Evolutionary conservation across 1,140 invertebrate genomes (phyloP).

Genomic region (Bombus terrestris): DNA sequence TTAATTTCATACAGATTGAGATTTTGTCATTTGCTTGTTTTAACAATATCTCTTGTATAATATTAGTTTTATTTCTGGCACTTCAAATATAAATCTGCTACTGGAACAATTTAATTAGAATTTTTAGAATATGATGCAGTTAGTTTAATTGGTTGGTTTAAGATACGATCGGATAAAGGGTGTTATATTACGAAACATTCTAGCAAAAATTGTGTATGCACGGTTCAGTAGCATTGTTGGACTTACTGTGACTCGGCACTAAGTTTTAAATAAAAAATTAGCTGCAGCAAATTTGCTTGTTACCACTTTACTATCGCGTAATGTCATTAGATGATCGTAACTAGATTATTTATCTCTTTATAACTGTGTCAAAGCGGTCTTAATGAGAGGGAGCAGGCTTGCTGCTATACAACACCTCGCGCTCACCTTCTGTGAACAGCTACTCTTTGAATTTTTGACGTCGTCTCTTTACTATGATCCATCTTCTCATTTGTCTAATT

Average conservation of each 20-base stretch:
- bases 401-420: constrained; percentile 8
- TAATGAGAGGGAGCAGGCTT: constrained; percentile 9
- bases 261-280: constrained; percentile 42
- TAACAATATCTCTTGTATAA: too few species aligned
- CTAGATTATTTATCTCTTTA: constrained; percentile 39
- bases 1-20: too few species aligned
- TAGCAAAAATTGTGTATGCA: constrained; percentile 13
- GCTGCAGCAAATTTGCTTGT: constrained; percentile 18
- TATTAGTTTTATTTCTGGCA: too few species aligned
- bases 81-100: not conserved
- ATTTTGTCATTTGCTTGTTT: too few species aligned
- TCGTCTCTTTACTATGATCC: too few species aligned
- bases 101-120: not conserved
- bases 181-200: constrained; percentile 23
- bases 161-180: not conserved
- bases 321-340: constrained; percentile 33
- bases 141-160: not conserved
- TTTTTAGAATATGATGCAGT: not conserved
- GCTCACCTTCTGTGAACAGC: too few species aligned
- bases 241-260: not conserved
- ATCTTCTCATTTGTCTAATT: not conserved
- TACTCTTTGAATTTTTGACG: constrained; percentile 4
- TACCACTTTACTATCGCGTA: constrained; percentile 30
- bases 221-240: not conserved
- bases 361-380: constrained; percentile 23